Evolutionary conservation across 2,113 vertebrate species (phyloP).

Genomic region (rabbit (Oryctolagus cuniculus)): DNA sequence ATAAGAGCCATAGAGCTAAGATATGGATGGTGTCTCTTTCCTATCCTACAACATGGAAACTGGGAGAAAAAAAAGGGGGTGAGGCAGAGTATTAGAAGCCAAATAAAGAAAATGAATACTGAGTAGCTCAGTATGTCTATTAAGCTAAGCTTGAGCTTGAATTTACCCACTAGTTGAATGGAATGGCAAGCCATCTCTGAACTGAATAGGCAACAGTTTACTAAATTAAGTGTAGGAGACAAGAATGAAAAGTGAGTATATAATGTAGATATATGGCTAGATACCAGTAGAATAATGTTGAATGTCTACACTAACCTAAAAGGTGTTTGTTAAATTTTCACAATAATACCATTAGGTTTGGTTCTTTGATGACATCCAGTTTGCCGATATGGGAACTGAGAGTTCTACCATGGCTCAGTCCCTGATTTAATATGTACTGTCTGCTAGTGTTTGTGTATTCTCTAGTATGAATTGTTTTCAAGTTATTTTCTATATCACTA

Average conservation of each 20-base stretch:
- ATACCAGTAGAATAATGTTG: background rate
- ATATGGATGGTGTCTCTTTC: accelerated
- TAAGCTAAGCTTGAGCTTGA: background rate
- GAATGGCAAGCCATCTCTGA: background rate
- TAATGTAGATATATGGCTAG: background rate
- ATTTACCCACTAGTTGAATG: background rate
- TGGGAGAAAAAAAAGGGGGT: accelerated
- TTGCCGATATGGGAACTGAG: background rate
- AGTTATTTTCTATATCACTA: background rate
- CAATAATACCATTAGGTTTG: background rate
- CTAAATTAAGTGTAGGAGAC: background rate
- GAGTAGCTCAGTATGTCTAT: background rate
- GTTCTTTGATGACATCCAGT: background rate
- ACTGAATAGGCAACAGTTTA: background rate
- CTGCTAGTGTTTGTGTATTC: background rate
- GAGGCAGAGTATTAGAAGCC: background rate
- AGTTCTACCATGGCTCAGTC: background rate
- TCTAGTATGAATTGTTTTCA: background rate
- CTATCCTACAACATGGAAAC: accelerated
- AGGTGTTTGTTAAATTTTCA: background rate
- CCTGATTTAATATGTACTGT: background rate
- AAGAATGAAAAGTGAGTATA: background rate
- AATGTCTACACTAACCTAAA: background rate
- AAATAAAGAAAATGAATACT: background rate
- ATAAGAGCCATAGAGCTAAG: background rate